Conservation (phyloP, 2,113 vertebrate species). For the Narcine bancroftii region DNA sequence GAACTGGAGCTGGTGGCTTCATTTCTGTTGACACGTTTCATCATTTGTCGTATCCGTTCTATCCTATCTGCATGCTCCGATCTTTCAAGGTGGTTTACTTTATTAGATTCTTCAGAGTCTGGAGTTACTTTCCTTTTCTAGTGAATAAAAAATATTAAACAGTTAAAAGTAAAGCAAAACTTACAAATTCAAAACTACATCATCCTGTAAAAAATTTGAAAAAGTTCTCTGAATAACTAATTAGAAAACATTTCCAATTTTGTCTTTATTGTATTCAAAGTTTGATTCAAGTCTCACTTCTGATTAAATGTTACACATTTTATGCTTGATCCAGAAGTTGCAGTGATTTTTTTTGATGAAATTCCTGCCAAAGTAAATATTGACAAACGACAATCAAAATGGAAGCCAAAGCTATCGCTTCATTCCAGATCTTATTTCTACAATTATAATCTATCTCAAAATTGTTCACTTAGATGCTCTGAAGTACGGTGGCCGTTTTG, state of each 20-base stretch:
- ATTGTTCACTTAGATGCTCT: neutral
- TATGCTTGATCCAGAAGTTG: neutral
- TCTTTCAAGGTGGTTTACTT: conserved; percentile 27
- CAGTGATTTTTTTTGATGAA: neutral
- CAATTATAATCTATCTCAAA: neutral
- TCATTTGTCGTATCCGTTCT: conserved; percentile 35
- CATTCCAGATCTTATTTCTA: neutral
- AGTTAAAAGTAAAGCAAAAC: neutral
- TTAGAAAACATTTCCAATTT: neutral
- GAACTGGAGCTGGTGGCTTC: conserved; percentile 29
- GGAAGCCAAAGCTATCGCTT: neutral
- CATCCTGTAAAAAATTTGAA: neutral
- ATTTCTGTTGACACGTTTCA: conserved; percentile 34
- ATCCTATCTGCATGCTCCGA: conserved; percentile 28
- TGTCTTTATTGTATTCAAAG: neutral
- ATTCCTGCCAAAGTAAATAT: neutral
- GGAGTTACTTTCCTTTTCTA: conserved; percentile 13
- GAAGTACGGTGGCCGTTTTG: neutral
- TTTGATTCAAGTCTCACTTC: neutral
- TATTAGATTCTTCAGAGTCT: conserved; percentile 23
- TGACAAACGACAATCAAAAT: neutral
- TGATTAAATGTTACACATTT: neutral
- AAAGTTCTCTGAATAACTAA: neutral
- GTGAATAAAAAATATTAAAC: conserved; percentile 8
- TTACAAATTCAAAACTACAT: neutral